A percentile compares a stretch with the other conserved stretches of the same genome.
Conservation (phyloP, 2,888 invertebrate genomes). For the Pseudococcus viburni region DNA sequence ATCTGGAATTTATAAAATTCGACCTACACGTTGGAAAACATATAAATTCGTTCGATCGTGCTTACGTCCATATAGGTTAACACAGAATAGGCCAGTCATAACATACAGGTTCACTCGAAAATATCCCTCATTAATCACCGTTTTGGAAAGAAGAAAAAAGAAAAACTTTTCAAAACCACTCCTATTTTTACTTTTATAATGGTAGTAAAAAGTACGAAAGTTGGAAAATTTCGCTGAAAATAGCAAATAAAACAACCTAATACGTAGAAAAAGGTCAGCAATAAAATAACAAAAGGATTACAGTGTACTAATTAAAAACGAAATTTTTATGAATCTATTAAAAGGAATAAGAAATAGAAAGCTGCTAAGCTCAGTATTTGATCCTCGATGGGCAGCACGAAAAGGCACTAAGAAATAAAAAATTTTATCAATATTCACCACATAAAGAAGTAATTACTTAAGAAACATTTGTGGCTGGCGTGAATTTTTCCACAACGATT, state of each 20-base stretch:
- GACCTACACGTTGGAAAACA: background rate
- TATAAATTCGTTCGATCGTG: background rate
- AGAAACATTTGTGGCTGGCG: background rate
- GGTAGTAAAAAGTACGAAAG: background rate
- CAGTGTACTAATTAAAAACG: constrained; percentile 32
- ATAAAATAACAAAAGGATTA: constrained; percentile 31
- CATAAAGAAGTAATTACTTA: background rate
- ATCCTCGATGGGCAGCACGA: background rate
- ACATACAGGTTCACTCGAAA: constrained; percentile 7
- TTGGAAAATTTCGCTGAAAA: constrained; percentile 20
- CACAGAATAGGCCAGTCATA: background rate
- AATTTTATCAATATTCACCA: background rate
- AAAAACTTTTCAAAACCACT: background rate
- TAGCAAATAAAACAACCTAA: constrained; percentile 16
- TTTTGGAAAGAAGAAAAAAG: constrained; percentile 5
- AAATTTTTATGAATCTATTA: constrained; percentile 38
- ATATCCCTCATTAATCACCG: constrained; percentile 30
- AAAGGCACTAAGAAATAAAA: background rate
- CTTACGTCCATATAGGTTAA: background rate
- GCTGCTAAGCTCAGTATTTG: background rate
- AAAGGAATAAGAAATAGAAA: background rate
- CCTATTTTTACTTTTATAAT: constrained; percentile 10
- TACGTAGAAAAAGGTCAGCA: constrained; percentile 15
- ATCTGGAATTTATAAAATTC: background rate
- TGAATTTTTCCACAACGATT: background rate